These are phyloP conservation scores for Eunapius fragilis DNA, from an alignment of 37 sponge, comb jelly and placozoan species.

Conservation along the genomic window DNA sequence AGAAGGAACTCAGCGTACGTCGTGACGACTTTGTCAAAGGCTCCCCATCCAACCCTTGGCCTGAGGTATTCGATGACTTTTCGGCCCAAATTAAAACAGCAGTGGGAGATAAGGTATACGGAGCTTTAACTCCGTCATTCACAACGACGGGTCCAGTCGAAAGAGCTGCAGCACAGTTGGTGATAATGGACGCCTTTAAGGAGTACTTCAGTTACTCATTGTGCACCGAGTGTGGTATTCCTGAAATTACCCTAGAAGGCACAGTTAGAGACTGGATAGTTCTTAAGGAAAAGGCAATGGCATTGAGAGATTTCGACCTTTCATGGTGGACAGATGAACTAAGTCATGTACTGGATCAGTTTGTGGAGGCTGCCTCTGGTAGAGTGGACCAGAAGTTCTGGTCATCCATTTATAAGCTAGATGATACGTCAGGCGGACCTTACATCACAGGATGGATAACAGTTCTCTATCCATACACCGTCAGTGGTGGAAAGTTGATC, in stretches of 20 bases:
- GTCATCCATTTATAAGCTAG: conserved; percentile 42
- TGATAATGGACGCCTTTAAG: conserved; percentile 59
- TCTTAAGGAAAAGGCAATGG: conserved; percentile 34
- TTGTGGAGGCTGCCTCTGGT: conserved; percentile 56
- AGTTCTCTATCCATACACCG: conserved; percentile 45
- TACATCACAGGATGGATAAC: conserved; percentile 57
- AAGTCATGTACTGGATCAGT: conserved; percentile 48
- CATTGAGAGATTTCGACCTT: conserved; percentile 51
- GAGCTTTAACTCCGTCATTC: conserved; percentile 39
- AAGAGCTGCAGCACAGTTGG: conserved; percentile 55
- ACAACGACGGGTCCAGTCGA: conserved; percentile 64
- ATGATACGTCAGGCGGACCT: conserved; percentile 19
- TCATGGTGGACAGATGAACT: conserved; percentile 54
- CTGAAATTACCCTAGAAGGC: conserved; percentile 66
- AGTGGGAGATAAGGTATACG: conserved; percentile 44
- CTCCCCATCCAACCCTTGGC: conserved; percentile 50
- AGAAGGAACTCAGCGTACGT: conserved; percentile 8
- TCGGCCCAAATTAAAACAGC: conserved; percentile 47
- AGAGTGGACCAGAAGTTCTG: conserved; percentile 51
- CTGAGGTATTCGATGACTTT: conserved; percentile 59
- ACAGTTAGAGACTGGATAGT: conserved; percentile 57
- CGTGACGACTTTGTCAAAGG: conserved; percentile 60
- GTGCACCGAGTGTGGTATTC: conserved; percentile 51
- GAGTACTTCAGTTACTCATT: conserved; percentile 38
- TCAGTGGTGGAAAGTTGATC: background rate